Percentiles rank a stretch among this genome's conserved stretches.
Evolutionary conservation across 2,113 vertebrate species (phyloP).

Genomic region (Butastur rufipennis): DNA sequence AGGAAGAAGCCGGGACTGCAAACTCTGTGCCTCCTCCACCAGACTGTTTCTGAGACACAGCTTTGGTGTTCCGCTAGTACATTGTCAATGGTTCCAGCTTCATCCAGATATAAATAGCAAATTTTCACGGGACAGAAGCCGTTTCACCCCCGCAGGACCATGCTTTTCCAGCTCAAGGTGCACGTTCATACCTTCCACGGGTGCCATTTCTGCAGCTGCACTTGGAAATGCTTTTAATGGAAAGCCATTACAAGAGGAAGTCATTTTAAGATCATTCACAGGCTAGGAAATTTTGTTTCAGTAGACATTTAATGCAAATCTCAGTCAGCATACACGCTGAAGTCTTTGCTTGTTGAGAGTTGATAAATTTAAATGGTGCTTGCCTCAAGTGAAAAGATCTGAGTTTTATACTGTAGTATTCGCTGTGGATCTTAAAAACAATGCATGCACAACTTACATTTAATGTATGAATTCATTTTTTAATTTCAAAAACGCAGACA

Average conservation of each 20-base stretch:
- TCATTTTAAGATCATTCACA: neutral
- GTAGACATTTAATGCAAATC: neutral
- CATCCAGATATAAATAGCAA: accelerated
- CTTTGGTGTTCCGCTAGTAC: accelerated
- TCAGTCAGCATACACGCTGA: neutral
- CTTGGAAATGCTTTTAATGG: neutral
- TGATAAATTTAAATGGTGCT: neutral
- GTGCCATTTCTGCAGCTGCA: neutral
- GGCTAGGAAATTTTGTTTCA: neutral
- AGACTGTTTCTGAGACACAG: neutral
- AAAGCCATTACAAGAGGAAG: neutral
- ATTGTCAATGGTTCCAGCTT: accelerated
- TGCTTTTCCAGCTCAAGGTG: neutral
- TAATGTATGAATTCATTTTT: neutral
- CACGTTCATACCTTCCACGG: neutral
- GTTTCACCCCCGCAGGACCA: accelerated
- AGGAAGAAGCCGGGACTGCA: neutral
- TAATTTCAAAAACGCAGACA: neutral
- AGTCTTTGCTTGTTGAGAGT: neutral
- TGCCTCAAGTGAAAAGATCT: neutral
- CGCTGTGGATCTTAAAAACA: neutral
- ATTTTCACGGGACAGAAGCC: neutral
- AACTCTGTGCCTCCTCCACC: accelerated
- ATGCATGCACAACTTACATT: neutral
- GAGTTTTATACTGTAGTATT: neutral